Evolutionary conservation across 2,113 vertebrate genomes (phyloP).

Genomic region (Fulmarus glacialis): DNA sequence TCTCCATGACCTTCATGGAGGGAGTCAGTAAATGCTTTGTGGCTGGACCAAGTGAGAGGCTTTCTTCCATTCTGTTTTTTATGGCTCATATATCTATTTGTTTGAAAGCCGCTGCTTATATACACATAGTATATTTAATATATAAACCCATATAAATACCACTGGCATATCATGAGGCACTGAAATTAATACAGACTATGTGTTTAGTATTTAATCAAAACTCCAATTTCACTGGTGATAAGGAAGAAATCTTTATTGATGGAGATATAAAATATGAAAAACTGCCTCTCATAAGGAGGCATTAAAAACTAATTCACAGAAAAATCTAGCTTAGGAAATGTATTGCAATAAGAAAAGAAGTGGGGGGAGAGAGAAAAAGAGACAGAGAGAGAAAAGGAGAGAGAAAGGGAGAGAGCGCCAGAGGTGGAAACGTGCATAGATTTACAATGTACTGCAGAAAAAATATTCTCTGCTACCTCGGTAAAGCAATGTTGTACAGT

Average conservation of each 20-base stretch:
- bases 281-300: neutral
- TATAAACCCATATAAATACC: slow-evolving; percentile 31
- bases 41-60: neutral
- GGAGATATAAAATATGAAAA: slow-evolving; percentile 44
- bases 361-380: neutral
- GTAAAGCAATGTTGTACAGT: neutral
- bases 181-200: slow-evolving; percentile 32
- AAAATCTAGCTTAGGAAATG: neutral
- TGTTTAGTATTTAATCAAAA: slow-evolving; percentile 50
- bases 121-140: slow-evolving; percentile 34
- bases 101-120: neutral
- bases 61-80: neutral
- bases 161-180: neutral
- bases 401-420: neutral
- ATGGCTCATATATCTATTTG: neutral
- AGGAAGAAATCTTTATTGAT: slow-evolving; percentile 37
- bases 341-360: neutral
- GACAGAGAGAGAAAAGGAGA: neutral
- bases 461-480: neutral
- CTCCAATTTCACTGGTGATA: slow-evolving; percentile 17
- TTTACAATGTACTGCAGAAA: neutral
- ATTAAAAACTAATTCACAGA: slow-evolving; percentile 39
- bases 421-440: neutral
- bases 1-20: neutral
- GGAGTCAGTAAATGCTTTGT: neutral